Percentiles rank a stretch among this genome's conserved stretches.
Evolutionary conservation across 2,888 invertebrate species (phyloP).

Genomic region (Macrosiphum euphorbiae): DNA sequence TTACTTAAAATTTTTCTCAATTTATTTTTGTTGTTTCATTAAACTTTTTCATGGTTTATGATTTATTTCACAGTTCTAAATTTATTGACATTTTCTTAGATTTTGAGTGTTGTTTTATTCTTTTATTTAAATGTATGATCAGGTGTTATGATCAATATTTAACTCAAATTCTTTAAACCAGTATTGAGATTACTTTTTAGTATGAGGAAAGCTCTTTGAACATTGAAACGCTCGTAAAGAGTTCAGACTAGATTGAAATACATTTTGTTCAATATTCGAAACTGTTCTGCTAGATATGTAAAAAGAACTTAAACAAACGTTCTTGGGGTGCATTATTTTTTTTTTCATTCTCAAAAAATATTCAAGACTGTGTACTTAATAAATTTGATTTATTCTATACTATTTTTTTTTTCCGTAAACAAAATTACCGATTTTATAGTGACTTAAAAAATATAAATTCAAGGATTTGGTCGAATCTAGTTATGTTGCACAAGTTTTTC

Average conservation of each 20-base stretch:
- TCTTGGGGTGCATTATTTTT: neutral
- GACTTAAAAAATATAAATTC: neutral
- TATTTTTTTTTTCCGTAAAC: neutral
- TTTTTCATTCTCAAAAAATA: neutral
- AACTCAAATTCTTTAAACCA: neutral
- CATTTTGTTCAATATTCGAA: neutral
- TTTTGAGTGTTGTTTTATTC: neutral
- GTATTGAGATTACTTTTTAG: neutral
- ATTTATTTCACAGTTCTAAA: neutral
- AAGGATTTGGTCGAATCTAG: neutral
- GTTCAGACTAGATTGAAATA: neutral
- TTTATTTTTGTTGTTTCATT: neutral
- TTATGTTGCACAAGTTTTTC: too few species aligned
- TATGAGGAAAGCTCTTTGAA: neutral
- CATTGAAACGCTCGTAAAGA: neutral
- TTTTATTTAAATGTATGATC: neutral
- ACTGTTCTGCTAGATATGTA: neutral
- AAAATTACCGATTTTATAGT: neutral
- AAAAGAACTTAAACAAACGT: neutral
- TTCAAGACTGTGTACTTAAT: neutral
- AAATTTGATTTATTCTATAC: neutral
- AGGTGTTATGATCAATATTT: neutral
- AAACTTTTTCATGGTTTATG: neutral
- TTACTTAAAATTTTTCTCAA: neutral
- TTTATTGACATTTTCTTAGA: neutral